phyloP scores from a whole-genome alignment of 2,113 vertebrate genomes.

The Ochotona curzoniae region DNA sequence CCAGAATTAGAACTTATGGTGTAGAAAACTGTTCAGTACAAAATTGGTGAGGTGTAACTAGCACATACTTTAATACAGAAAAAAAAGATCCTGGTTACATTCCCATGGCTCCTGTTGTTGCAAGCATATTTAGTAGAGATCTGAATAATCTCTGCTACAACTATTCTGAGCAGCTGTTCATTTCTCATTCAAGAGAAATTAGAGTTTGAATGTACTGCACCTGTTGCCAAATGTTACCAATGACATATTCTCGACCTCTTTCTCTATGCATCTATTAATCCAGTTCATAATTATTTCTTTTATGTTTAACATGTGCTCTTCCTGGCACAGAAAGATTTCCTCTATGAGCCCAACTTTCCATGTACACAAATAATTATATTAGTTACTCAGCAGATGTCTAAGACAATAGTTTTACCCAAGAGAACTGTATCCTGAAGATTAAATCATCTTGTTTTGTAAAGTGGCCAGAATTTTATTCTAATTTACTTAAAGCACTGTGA shows the following conservation, averaged over 20 bases:
- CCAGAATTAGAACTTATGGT: background rate
- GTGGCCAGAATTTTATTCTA: slow-evolving; percentile 47
- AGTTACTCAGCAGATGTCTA: slow-evolving; percentile 56
- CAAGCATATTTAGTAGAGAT: slow-evolving; percentile 42
- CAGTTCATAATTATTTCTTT: slow-evolving; percentile 61
- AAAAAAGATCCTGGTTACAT: slow-evolving; percentile 27
- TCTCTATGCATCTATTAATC: slow-evolving; percentile 64
- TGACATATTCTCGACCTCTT: slow-evolving; percentile 57
- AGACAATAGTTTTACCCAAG: slow-evolving; percentile 38
- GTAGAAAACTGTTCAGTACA: background rate
- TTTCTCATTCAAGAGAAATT: slow-evolving; percentile 72
- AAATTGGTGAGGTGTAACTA: slow-evolving; percentile 34
- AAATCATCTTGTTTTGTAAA: slow-evolving; percentile 52
- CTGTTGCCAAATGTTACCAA: slow-evolving; percentile 67
- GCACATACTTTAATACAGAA: background rate
- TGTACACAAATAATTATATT: slow-evolving; percentile 41
- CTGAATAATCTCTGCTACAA: slow-evolving; percentile 9
- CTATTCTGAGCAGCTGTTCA: slow-evolving; percentile 63
- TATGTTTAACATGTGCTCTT: slow-evolving; percentile 65
- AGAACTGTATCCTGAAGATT: slow-evolving; percentile 44
- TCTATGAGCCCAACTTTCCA: slow-evolving; percentile 35
- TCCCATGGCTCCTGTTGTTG: background rate
- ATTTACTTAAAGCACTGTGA: slow-evolving; percentile 13
- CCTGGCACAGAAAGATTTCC: slow-evolving; percentile 38
- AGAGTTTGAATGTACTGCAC: slow-evolving; percentile 47